A percentile compares a stretch with the other conserved stretches of the same genome.
Conservation (phyloP, 2,888 invertebrate genomes). For the Drosophila paranaensis region DNA sequence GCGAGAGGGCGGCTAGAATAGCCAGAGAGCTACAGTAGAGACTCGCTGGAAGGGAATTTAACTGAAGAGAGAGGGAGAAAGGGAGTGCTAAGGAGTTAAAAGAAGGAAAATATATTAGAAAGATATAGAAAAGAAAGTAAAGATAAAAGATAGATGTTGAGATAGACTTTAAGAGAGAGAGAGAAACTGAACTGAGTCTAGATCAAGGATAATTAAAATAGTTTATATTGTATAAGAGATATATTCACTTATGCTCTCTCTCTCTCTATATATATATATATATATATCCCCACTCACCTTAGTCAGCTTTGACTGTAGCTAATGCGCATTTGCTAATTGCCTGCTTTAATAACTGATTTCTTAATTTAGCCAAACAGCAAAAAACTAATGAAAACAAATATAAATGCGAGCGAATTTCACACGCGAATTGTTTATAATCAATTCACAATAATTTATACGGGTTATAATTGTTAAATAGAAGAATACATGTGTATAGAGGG, state of each 20-base stretch:
- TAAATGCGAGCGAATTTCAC: slow-evolving; percentile 32
- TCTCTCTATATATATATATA: rapidly evolving
- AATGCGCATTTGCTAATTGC: slow-evolving; percentile 9
- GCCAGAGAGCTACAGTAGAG: slow-evolving; percentile 2
- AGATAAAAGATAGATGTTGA: too few species aligned
- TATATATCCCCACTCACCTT: not conserved
- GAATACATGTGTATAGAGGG: not conserved
- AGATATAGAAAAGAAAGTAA: too few species aligned
- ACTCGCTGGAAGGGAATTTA: not conserved
- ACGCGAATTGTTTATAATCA: slow-evolving; percentile 23
- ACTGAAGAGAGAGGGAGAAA: not conserved
- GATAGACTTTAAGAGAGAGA: too few species aligned
- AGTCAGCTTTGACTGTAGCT: slow-evolving; percentile 17
- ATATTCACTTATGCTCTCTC: too few species aligned
- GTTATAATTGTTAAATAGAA: slow-evolving; percentile 1
- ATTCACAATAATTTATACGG: slow-evolving; percentile 4
- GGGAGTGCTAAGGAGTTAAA: too few species aligned
- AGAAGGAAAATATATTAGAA: too few species aligned
- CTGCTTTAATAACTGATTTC: slow-evolving; percentile 24
- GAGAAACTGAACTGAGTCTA: too few species aligned
- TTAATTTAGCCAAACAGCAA: slow-evolving; percentile 17
- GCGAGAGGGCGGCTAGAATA: not conserved
- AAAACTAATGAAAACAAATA: slow-evolving; percentile 5
- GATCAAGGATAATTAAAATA: too few species aligned
- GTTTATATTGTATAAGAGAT: too few species aligned